These are phyloP conservation scores for Penaeus japonicus DNA, from an alignment of 1,140 invertebrate species.

Conservation along the genomic window DNA sequence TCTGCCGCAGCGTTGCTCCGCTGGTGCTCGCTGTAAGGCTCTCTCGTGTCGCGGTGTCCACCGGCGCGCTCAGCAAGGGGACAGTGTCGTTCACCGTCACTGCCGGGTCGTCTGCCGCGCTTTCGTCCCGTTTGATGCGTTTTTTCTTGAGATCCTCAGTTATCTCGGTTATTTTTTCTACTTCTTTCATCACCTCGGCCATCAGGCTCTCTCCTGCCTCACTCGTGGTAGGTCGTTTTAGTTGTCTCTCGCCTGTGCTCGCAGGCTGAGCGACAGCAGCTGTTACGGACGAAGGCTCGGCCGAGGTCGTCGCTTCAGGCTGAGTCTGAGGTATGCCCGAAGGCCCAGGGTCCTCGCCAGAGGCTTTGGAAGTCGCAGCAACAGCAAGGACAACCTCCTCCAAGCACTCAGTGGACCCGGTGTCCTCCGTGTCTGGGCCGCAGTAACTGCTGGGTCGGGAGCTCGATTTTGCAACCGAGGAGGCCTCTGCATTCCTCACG, in stretches of 20 bases:
- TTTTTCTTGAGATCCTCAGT: constrained; percentile 38
- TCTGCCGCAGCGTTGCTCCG: background rate
- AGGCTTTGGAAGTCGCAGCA: background rate
- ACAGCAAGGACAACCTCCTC: background rate
- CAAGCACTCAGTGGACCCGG: constrained; percentile 20
- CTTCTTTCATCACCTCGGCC: constrained; percentile 59
- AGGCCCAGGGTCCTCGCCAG: background rate
- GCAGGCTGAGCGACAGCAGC: background rate
- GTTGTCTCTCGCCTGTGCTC: background rate
- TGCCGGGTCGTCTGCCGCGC: background rate
- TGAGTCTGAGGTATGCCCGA: background rate
- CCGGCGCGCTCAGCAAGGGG: background rate
- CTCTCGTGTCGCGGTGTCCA: background rate
- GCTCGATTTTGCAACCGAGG: background rate
- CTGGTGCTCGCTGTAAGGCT: background rate
- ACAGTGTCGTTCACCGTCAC: constrained; percentile 13
- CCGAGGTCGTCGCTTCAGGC: background rate
- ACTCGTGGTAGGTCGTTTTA: constrained; percentile 23
- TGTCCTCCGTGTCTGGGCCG: constrained; percentile 26
- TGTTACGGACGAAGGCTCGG: background rate
- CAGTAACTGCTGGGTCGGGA: constrained; percentile 43
- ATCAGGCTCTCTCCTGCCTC: constrained; percentile 44
- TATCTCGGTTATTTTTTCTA: constrained; percentile 54
- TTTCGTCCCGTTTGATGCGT: background rate
- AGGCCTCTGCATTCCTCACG: constrained; percentile 3